Conservation (phyloP, 2,113 vertebrate species). For the Nipponia nippon region DNA sequence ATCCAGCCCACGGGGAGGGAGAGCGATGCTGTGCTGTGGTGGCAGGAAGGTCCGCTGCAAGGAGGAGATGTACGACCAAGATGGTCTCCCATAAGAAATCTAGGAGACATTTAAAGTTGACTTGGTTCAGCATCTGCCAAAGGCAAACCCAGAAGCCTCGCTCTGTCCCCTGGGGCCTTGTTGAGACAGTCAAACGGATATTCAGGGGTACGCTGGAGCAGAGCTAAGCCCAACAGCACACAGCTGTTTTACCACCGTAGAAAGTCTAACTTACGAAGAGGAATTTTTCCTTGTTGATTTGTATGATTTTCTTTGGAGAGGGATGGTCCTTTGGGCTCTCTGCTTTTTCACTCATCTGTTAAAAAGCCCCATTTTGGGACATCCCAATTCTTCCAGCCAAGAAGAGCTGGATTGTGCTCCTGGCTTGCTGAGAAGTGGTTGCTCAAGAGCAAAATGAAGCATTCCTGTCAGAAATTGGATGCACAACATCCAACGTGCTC, state of each 20-base stretch:
- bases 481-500: not conserved
- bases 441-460: conserved; percentile 61
- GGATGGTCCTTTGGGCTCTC: conserved; percentile 37
- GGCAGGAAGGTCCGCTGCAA: not conserved
- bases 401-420: conserved; percentile 59
- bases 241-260: conserved; percentile 4
- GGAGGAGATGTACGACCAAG: not conserved
- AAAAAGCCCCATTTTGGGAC: conserved; percentile 54
- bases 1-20: rapidly evolving
- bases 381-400: conserved; percentile 40
- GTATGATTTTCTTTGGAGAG: conserved; percentile 48
- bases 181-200: not conserved
- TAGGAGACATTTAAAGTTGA: rapidly evolving
- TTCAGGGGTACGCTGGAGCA: not conserved
- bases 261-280: not conserved
- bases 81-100: not conserved
- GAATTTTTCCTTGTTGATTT: conserved; percentile 52
- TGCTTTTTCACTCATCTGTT: conserved; percentile 57
- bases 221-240: not conserved
- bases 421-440: conserved; percentile 61
- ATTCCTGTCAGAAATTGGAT: conserved; percentile 58
- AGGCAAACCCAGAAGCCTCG: not conserved
- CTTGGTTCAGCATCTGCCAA: not conserved
- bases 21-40: not conserved
- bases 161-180: not conserved